Evolutionary conservation across 2,797 vertebrate species (phyloP).

Genomic region (Zenarchopterus dispar): DNA sequence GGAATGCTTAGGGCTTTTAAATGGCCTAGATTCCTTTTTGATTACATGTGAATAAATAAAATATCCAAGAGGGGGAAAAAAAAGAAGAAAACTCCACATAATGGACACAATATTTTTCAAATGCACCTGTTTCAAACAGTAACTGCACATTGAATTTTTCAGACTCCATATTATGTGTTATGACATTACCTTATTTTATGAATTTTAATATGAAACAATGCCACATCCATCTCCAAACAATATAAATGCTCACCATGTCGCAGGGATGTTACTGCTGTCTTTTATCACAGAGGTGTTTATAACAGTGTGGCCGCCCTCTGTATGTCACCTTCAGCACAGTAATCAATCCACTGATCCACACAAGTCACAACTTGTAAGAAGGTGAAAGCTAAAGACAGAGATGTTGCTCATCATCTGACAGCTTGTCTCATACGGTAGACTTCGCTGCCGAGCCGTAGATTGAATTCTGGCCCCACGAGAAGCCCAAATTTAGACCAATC

Average conservation of each 20-base stretch:
- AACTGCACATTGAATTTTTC: slow-evolving; percentile 2
- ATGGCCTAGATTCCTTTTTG: slow-evolving; percentile 8
- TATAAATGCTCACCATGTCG: slow-evolving; percentile 2
- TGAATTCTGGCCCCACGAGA: slow-evolving; percentile 58
- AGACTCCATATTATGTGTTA: not conserved
- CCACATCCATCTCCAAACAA: not conserved
- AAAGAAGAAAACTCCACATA: not conserved
- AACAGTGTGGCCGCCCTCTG: not conserved
- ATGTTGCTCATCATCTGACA: slow-evolving; percentile 31
- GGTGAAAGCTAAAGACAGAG: slow-evolving; percentile 29
- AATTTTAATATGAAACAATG: slow-evolving; percentile 14
- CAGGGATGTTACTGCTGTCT: not conserved
- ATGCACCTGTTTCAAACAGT: not conserved
- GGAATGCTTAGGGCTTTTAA: slow-evolving; percentile 1
- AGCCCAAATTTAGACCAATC: slow-evolving; percentile 59
- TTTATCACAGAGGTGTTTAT: slow-evolving; percentile 5
- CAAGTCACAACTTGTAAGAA: slow-evolving; percentile 24
- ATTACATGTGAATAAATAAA: slow-evolving; percentile 7
- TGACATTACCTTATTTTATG: not conserved
- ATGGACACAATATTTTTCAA: not conserved
- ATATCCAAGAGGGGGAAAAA: not conserved
- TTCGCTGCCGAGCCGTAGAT: slow-evolving; percentile 46
- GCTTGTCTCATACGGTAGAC: slow-evolving; percentile 54
- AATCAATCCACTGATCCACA: slow-evolving; percentile 26
- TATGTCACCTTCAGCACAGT: slow-evolving; percentile 13